Conservation (phyloP, 2,888 invertebrate species). For the Lepeophtheirus nordmannii region DNA sequence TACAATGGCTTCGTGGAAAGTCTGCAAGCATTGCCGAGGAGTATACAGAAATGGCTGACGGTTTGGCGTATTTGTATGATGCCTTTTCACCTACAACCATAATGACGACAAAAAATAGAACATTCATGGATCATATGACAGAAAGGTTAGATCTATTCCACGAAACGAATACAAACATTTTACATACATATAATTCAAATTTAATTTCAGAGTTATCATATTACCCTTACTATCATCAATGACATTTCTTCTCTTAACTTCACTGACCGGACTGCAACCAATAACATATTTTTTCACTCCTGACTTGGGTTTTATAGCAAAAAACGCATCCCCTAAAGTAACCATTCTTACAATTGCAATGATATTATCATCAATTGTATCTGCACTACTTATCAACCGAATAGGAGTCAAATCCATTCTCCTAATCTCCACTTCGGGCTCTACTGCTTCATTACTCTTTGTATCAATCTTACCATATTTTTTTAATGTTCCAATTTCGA, state of each 20-base stretch:
- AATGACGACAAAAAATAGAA: background rate
- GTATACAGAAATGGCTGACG: conserved; percentile 15
- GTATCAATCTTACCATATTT: background rate
- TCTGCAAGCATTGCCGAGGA: conserved; percentile 2
- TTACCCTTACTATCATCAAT: background rate
- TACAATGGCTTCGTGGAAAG: conserved; percentile 14
- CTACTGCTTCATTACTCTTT: background rate
- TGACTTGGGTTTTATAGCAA: background rate
- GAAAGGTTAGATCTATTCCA: background rate
- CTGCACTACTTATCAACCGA: background rate
- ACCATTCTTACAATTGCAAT: background rate
- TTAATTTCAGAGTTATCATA: background rate
- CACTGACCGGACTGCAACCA: background rate
- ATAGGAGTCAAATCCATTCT: background rate
- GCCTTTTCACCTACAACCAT: background rate
- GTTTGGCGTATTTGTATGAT: background rate
- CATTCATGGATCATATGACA: background rate
- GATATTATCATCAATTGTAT: background rate
- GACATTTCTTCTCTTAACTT: background rate
- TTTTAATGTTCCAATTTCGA: background rate
- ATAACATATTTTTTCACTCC: background rate
- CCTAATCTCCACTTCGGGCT: background rate
- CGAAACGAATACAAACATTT: no score
- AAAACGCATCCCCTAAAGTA: background rate
- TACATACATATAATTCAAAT: no score